phyloP scores from a whole-genome alignment of 2,797 vertebrate species.

The Graptemys geographica region DNA sequence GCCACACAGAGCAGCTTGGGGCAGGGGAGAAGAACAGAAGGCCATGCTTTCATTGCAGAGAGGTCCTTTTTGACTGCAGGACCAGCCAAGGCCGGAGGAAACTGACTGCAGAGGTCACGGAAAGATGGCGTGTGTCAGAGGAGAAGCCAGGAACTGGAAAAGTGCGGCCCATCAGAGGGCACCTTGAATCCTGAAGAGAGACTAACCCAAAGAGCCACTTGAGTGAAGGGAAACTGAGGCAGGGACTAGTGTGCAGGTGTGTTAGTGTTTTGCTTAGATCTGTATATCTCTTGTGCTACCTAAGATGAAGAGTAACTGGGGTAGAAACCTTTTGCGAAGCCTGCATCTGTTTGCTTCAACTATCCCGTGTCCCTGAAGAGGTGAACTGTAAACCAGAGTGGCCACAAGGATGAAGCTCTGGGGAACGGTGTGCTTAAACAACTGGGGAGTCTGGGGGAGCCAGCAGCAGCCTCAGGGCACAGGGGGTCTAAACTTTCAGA shows the following conservation, averaged over 20 bases:
- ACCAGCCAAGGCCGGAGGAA: background rate
- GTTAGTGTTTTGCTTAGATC: background rate
- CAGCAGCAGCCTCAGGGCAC: background rate
- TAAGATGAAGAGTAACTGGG: background rate
- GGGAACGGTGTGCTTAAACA: background rate
- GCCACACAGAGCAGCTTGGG: background rate
- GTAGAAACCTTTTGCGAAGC: background rate
- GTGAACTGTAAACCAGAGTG: background rate
- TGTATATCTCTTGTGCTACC: background rate
- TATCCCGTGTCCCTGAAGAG: background rate
- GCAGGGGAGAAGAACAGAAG: background rate
- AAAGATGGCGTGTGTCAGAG: background rate
- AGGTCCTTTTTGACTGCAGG: background rate
- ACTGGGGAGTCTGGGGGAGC: background rate
- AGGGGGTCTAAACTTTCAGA: background rate
- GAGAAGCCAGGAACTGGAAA: background rate
- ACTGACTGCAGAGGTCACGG: background rate
- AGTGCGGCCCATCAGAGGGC: background rate
- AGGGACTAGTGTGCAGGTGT: background rate
- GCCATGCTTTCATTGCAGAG: background rate
- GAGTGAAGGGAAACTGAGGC: background rate
- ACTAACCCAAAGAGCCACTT: background rate
- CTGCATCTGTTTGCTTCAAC: background rate
- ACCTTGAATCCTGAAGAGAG: background rate
- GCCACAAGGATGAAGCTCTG: too few species aligned